These are phyloP conservation scores for Drosophila pruinosa DNA, from an alignment of 1,140 invertebrate genomes.

Conservation along the genomic window DNA sequence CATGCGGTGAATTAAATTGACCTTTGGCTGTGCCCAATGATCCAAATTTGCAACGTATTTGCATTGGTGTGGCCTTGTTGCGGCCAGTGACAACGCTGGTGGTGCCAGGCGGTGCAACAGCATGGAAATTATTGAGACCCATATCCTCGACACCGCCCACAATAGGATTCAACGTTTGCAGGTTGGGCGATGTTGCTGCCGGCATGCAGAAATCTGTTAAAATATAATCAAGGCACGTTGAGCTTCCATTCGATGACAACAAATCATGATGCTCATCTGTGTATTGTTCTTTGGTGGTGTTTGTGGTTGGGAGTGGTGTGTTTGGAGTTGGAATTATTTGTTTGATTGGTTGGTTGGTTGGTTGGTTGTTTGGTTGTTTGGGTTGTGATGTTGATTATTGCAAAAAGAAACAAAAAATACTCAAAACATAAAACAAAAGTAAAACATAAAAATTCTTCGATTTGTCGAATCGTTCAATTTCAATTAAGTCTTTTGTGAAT, in stretches of 20 bases:
- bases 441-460: constrained; percentile 12
- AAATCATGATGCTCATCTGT: constrained; percentile 73
- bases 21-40: constrained; percentile 94
- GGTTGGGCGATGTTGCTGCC: constrained; percentile 86
- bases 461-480: not conserved
- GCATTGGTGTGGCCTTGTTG: constrained; percentile 91
- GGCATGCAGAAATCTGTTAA: constrained; percentile 84
- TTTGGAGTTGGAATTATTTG: not conserved
- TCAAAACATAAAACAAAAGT: constrained; percentile 31
- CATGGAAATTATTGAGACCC: constrained; percentile 73
- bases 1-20: constrained; percentile 98
- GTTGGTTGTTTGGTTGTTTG: not conserved
- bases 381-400: not conserved
- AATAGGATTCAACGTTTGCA: constrained; percentile 83
- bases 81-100: constrained; percentile 84
- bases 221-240: constrained; percentile 84
- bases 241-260: constrained; percentile 83
- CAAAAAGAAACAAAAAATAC: constrained; percentile 30
- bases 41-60: constrained; percentile 96
- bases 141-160: constrained; percentile 73
- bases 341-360: constrained; percentile 13
- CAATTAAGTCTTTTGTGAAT: not conserved
- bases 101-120: constrained; percentile 59
- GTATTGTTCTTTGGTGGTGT: constrained; percentile 21
- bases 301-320: constrained; percentile 12